Base-by-base conservation (phyloP, 53 echinoderm and acorn worm genomes). In the Glandiceps talaboti region DNA sequence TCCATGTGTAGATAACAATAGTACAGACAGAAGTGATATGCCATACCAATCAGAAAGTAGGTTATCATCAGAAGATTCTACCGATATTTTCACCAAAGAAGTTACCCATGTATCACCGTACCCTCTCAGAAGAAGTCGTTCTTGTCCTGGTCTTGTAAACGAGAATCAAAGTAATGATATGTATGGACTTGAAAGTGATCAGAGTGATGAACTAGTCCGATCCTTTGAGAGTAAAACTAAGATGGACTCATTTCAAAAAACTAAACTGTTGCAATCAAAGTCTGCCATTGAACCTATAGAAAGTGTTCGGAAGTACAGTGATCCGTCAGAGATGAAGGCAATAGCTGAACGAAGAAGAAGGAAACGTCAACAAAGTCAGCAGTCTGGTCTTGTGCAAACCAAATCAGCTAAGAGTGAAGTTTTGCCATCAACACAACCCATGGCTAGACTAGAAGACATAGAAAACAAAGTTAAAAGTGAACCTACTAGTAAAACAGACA, bases 121-220 rank as follows among this genome's bases (percentile, higher is more conserved):
- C 25, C 79, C 79, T 1, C 14, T 78, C 0, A 31, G 32, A 27
- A 78, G 32, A 26, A 87, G 87, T 64, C 82, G 74, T 75, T 93
- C 93, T 14, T 90, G 85, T 26, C 93, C 93, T 26, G 78, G 81
- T 30, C 28, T 73, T 74, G 27, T 45, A 45, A 45, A 45, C 6
- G 6, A 6, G 6, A 12, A 12, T 26, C 29, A 29, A n/a, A 32
- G 64, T 12, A 6, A 12, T 6, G 64, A 45, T 20, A n/a, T n/a
- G n/a, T n/a, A n/a, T n/a, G 64, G 1, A 28, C 29, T 29, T 74
- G 30, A 29, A 20, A 32, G 75, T 25, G 79, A 33, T 45, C 64
- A 45, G 6, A 45, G 20, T 45, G 64, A 6, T 45, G 64, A 45
- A 20, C 64, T 45, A 12, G 64, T 45, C 6, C 6, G 64, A 45